Base-by-base conservation (phyloP, 2,113 vertebrate genomes). In the Chrysochloris asiatica region DNA sequence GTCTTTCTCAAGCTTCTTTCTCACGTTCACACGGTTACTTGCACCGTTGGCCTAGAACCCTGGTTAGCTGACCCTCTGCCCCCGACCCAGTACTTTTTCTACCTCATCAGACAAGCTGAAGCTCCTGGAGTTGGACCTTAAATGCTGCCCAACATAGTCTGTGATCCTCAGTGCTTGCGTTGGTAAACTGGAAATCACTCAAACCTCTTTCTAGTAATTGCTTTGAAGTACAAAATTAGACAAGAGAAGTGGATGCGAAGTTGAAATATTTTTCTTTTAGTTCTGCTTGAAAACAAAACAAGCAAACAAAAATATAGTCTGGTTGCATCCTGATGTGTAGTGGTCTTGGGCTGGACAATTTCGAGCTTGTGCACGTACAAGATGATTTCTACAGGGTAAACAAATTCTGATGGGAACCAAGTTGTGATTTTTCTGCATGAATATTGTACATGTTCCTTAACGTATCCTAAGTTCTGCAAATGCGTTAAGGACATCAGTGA, bases 251-350 rank as follows among this genome's bases (percentile, higher is more conserved):
- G 72, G 56, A 87, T 59, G 47, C 54, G 84, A 89, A 69, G 24
- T 52, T 75, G 48, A 71, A 82, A 92, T 1, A 9, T 47, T 81
- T 94, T 92, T 85, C 79, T 89, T 78, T 89, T n/a, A 10, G 30
- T 83, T 45, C 21, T 78, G 9, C 22, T 93, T 95, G 48, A 84
- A 88, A 83, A 61, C n/a, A 93, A 87, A 95, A 80, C 41, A 93
- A 79, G 80, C 61, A 94, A 91, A 76, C 80, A 73, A 84, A 73
- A 73, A 56, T 92, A 72, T 43, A 52, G 86, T 52, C 83, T 92
- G 41, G 76, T 48, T 90, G 21, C 38, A 61, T 80, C 36, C 84
- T 86, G 79, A 77, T 45, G 16, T 7, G 14, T 67, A 86, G 36
- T 92, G 48, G 50, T 76, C 69, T 81, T 77, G n/a, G 90, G 28